These are phyloP conservation scores for Micromys minutus DNA, from an alignment of 2,113 vertebrate genomes.

Conservation along the genomic window DNA sequence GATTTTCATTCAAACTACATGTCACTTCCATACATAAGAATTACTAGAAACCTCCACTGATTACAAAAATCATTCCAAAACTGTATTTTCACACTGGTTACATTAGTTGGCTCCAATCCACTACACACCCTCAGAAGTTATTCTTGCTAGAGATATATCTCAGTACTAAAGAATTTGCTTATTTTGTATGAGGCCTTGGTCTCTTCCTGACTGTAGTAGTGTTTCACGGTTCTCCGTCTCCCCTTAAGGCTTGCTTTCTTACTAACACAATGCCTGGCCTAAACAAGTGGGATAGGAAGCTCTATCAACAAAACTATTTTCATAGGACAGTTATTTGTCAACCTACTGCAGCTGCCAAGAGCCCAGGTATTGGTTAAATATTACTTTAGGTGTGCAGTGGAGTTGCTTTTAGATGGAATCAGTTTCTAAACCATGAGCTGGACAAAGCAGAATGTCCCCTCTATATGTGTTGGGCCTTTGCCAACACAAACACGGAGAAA, in stretches of 20 bases:
- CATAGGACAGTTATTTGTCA: not conserved
- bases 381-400: not conserved
- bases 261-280: not conserved
- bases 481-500: not conserved
- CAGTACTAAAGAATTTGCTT: not conserved
- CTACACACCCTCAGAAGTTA: not conserved
- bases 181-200: not conserved
- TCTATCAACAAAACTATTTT: not conserved
- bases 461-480: not conserved
- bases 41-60: not conserved
- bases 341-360: not conserved
- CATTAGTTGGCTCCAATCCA: not conserved
- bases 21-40: not conserved
- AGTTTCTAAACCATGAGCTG: not conserved
- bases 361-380: not conserved
- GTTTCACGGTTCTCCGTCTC: not conserved
- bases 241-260: not conserved
- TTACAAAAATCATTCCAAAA: not conserved
- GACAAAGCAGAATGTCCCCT: not conserved
- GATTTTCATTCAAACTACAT: not conserved
- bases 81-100: not conserved
- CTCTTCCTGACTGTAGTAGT: not conserved
- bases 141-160: not conserved
- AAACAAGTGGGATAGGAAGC: not conserved
- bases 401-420: not conserved